Base-by-base conservation (phyloP, 2,888 invertebrate genomes). In the Lepidonotus clava region DNA sequence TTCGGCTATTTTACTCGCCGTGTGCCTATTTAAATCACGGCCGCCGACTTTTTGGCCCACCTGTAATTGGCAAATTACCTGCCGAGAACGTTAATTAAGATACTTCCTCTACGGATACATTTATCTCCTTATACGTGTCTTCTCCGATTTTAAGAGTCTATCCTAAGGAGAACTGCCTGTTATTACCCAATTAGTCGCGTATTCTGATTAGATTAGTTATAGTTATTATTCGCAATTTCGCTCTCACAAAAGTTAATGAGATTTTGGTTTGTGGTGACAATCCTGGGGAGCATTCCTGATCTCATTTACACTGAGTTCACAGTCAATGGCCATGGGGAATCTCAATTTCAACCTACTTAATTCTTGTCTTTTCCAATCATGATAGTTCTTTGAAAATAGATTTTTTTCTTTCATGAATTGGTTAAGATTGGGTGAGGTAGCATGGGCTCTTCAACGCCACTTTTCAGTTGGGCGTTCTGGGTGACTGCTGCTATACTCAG, bases 21-120 rank as follows among this genome's bases (percentile, higher is more conserved):
- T 61, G 61, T 61, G 61, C 28, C 61, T 61, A 61, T 61, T 61
- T 61, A 61, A 11, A 61, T 61, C 61, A 61, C 11, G 24, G 28
- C 28, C 14, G 28, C 8, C 61, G 24, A 32, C 61, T n/a, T 24
- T 61, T 61, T 53, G n/a, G 53, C 61, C 28, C 11, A 28, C 28
- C 1, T 1, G 4, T 61, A 61, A 61, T 61, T 61, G 61, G 61
- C 24, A 28, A 61, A 28, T 61, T 61, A 61, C 61, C 61, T 61
- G 24, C 2, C 11, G 61, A 11, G 24, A 11, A 28, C 21, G 8
- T 61, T 61, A 61, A 61, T 61, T 28, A 61, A 24, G 61, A 11
- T 32, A 61, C 61, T 61, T 61, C 61, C 61, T n/a, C 28, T 1
- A 61, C 11, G 61, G 61, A 61, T 24, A n/a, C n/a, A 53, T 18